phyloP scores from a whole-genome alignment of 2,113 vertebrate genomes.

The Oreochromis spilurus region DNA sequence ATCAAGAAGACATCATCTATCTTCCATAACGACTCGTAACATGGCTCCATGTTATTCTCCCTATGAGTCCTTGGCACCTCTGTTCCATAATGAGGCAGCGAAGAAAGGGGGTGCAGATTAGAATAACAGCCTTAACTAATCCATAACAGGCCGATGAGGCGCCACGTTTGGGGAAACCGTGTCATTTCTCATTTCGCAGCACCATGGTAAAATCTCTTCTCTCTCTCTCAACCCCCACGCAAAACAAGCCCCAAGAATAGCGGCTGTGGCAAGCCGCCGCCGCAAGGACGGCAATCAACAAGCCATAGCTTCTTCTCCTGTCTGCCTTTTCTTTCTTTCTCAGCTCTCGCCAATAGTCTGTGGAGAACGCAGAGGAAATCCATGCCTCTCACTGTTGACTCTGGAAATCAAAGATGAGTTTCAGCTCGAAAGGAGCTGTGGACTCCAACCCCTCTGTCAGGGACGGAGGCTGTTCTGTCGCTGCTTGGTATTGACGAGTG shows the following conservation, averaged over 20 bases:
- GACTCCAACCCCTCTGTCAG: neutral
- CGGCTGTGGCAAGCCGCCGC: constrained; percentile 33
- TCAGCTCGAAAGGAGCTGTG: neutral
- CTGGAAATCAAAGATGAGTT: constrained; percentile 38
- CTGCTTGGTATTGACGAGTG: constrained; percentile 4
- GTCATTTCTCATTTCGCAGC: constrained; percentile 54
- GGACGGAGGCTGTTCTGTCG: neutral
- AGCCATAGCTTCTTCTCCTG: neutral
- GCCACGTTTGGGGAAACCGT: constrained; percentile 44
- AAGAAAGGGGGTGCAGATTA: constrained; percentile 63
- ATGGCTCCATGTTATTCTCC: constrained; percentile 16
- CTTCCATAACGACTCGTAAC: constrained; percentile 8
- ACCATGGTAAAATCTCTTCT: constrained; percentile 33
- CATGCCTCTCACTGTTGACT: constrained; percentile 41
- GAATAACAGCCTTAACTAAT: constrained; percentile 69
- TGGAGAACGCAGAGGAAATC: constrained; percentile 21
- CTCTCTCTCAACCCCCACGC: constrained; percentile 30
- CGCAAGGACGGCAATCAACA: constrained; percentile 33
- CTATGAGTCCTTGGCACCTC: constrained; percentile 60
- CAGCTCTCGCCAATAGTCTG: neutral
- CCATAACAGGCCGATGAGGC: constrained; percentile 51
- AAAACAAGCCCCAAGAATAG: constrained; percentile 52
- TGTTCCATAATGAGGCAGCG: constrained; percentile 50
- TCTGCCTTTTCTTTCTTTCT: neutral
- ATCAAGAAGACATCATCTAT: constrained; percentile 15